Base-by-base conservation (phyloP, 2,113 vertebrate species). In the Tonatia bakeri region DNA sequence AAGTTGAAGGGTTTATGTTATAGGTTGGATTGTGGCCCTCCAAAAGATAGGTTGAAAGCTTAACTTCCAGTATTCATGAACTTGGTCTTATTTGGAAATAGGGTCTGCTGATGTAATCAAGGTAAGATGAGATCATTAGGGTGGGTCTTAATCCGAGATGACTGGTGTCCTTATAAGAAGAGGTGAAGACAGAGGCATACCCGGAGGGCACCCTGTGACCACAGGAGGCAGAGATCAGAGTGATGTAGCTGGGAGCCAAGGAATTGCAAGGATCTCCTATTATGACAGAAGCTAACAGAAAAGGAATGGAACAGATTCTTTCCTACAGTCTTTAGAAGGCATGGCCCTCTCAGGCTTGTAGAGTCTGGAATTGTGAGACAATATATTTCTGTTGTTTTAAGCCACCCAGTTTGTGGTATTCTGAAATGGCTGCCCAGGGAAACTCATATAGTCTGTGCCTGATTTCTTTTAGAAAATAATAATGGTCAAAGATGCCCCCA, bases 1-100 rank as follows among this genome's bases (percentile, higher is more conserved):
- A 54, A 40, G 22, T 36, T 40, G 26, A 70, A 82, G 31, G 50
- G 7, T 65, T 43, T 77, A 7, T 67, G n/a, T 17, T 75, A 75
- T 31, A 43, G 56, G 4, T 11, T 56, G 33, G 82, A 50, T 67
- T 50, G 50, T 65, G 24, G 72, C 67, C 4, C 45, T 38, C 17
- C 4, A 33, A 31, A 86, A 90, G 33, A 45, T 52, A 80, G 3
- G 7, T 54, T 83, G 80, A 38, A 17, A 17, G 69, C 15, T n/a
- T 38, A 36, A 79, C 1, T 19, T 47, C 50, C 31, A 72, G 13
- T 50, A 36, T 83, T 61, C 36, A 24, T 67, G 24, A 36, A 61
- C 31, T 19, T 45, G 67, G 70, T 47, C 40, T 95, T 85, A 73
- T 90, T 94, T 90, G 64, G 43, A 95, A 90, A 92, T 13, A 69